Evolutionary conservation across 2,113 vertebrate species (phyloP).

Genomic region (Monopterus albus): DNA sequence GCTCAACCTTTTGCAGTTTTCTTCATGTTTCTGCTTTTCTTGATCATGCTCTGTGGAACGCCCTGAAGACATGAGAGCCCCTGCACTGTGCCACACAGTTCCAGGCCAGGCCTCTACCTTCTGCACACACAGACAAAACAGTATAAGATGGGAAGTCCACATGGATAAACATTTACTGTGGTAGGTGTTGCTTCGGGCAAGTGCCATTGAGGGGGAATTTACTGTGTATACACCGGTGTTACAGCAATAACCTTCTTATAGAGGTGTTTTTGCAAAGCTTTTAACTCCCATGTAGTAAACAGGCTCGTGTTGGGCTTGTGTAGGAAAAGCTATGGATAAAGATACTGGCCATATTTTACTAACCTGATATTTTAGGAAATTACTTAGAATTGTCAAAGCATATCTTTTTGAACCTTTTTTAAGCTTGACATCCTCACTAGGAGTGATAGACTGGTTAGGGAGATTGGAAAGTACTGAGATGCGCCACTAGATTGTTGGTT

Average conservation of each 20-base stretch:
- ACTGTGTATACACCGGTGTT: slow-evolving; percentile 63
- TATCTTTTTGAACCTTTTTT: too few relatives aligned
- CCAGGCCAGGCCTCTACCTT: slow-evolving; percentile 72
- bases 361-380: too few relatives aligned
- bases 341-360: slow-evolving; percentile 12
- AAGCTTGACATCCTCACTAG: not conserved
- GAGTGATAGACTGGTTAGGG: too few relatives aligned
- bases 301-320: slow-evolving; percentile 33
- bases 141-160: slow-evolving; percentile 82
- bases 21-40: slow-evolving; percentile 77
- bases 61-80: slow-evolving; percentile 81
- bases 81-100: slow-evolving; percentile 75
- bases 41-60: slow-evolving; percentile 76
- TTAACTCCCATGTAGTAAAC: slow-evolving; percentile 53
- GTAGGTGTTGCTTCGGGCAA: slow-evolving; percentile 80
- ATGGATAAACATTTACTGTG: slow-evolving; percentile 82
- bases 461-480: too few relatives aligned
- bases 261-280: slow-evolving; percentile 43
- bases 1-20: slow-evolving; percentile 81
- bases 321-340: not conserved
- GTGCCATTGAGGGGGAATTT: slow-evolving; percentile 68
- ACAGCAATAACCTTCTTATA: slow-evolving; percentile 70
- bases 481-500: too few relatives aligned
- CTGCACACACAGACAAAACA: slow-evolving; percentile 77
- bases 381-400: too few relatives aligned